These are phyloP conservation scores for Sitodiplosis mosellana DNA, from an alignment of 1,140 invertebrate species.

Conservation along the genomic window DNA sequence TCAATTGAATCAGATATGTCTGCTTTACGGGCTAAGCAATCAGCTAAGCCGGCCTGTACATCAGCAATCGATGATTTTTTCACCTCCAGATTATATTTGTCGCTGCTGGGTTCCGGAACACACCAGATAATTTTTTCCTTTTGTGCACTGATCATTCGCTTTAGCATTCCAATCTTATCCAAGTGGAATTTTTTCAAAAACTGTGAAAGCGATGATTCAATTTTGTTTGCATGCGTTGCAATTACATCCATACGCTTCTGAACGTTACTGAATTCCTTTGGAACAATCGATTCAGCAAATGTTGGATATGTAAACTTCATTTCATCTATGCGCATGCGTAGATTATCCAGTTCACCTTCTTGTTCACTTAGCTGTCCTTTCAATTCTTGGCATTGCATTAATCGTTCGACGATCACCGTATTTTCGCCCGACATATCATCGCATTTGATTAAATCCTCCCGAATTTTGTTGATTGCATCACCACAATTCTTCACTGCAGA, in stretches of 20 bases:
- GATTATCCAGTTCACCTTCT: constrained; percentile 42
- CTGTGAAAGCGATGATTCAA: constrained; percentile 55
- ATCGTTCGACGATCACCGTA: constrained; percentile 56
- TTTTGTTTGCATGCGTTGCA: constrained; percentile 54
- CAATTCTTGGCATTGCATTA: constrained; percentile 51
- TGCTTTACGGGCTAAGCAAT: constrained; percentile 41
- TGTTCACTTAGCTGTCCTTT: constrained; percentile 46
- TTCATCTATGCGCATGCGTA: constrained; percentile 47
- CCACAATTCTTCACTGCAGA: constrained; percentile 47
- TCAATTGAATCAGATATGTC: constrained; percentile 48
- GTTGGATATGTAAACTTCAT: constrained; percentile 60
- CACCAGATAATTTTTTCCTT: constrained; percentile 89
- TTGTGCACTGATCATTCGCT: constrained; percentile 55
- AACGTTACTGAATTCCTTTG: constrained; percentile 60
- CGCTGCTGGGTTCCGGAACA: constrained; percentile 64
- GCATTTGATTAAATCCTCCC: constrained; percentile 74
- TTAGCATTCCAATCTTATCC: constrained; percentile 64
- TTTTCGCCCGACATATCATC: constrained; percentile 81
- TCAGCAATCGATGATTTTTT: constrained; percentile 69
- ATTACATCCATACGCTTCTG: constrained; percentile 61
- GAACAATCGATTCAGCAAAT: constrained; percentile 51
- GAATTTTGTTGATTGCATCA: constrained; percentile 49
- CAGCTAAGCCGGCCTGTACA: constrained; percentile 48
- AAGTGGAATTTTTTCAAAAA: constrained; percentile 76
- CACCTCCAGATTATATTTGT: constrained; percentile 82